phyloP scores from a whole-genome alignment of 2,888 invertebrate species.

The Dermolepida albohirtum region DNA sequence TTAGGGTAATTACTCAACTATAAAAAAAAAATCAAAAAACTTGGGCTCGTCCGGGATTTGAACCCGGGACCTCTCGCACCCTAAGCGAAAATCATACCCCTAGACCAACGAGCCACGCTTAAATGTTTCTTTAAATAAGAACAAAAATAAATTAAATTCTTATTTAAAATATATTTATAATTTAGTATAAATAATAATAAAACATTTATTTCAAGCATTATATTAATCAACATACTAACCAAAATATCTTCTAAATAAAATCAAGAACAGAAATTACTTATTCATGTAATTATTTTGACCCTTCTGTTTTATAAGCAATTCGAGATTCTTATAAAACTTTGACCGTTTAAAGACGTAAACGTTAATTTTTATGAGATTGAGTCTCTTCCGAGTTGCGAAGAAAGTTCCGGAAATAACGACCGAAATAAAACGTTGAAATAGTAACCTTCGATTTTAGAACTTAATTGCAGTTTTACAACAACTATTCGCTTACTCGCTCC shows the following conservation, averaged over 20 bases:
- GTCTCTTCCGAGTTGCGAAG: slow-evolving; percentile 28
- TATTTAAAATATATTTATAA: no score
- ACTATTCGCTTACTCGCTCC: no score
- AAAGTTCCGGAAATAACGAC: slow-evolving; percentile 42
- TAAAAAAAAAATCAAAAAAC: slow-evolving; percentile 41
- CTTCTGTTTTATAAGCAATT: no score
- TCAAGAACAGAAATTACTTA: no score
- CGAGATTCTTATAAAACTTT: slow-evolving; percentile 26
- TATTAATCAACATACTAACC: no score
- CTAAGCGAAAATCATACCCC: slow-evolving; percentile 78
- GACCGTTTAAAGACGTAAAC: slow-evolving; percentile 28
- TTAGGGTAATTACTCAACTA: not conserved
- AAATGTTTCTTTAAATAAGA: no score
- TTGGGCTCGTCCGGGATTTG: slow-evolving; percentile 71
- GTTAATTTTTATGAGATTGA: slow-evolving; percentile 43
- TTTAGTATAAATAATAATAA: no score
- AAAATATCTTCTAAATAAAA: no score
- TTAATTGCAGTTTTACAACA: slow-evolving; percentile 46
- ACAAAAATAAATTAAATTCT: no score
- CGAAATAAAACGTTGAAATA: slow-evolving; percentile 35
- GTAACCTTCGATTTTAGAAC: slow-evolving; percentile 36
- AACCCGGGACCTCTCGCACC: slow-evolving; percentile 73
- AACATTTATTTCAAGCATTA: no score
- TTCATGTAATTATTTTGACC: no score
- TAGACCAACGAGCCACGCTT: slow-evolving; percentile 73